Evolutionary conservation across 2,797 vertebrate genomes (phyloP).

Genomic region (Glyptemys insculpta): DNA sequence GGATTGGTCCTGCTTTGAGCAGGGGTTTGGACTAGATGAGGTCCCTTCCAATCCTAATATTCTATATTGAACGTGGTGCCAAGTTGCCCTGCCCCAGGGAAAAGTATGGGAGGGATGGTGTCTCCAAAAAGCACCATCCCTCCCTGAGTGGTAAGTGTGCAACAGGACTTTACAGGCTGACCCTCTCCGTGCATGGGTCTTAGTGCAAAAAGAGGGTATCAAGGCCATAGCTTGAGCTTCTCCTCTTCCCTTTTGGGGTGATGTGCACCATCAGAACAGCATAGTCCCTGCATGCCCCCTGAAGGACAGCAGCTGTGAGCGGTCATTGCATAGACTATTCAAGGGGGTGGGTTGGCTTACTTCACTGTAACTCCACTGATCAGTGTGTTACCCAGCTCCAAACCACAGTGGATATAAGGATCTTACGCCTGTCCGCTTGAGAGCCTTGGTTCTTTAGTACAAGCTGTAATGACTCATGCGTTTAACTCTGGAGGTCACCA

Average conservation of each 20-base stretch:
- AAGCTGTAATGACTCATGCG: background rate
- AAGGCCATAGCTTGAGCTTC: background rate
- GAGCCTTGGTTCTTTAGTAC: background rate
- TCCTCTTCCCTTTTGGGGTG: background rate
- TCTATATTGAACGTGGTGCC: background rate
- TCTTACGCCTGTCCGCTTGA: background rate
- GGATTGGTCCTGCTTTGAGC: too few relatives aligned
- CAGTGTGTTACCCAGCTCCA: background rate
- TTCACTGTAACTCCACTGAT: background rate
- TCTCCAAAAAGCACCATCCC: background rate
- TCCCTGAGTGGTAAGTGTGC: background rate
- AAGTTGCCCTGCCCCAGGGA: rapidly evolving
- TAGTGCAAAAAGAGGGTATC: background rate
- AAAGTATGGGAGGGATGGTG: background rate
- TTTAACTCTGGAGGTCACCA: background rate
- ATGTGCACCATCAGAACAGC: background rate
- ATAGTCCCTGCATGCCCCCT: background rate
- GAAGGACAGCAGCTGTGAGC: background rate
- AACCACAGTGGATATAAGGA: background rate
- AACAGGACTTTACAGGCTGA: background rate
- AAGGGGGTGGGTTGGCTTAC: background rate
- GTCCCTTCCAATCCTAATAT: too few relatives aligned
- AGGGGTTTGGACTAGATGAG: too few relatives aligned
- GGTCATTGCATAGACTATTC: background rate
- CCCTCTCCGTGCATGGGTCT: background rate